phyloP scores from a whole-genome alignment of 2,797 vertebrate species.

The Eulemur mongoz region DNA sequence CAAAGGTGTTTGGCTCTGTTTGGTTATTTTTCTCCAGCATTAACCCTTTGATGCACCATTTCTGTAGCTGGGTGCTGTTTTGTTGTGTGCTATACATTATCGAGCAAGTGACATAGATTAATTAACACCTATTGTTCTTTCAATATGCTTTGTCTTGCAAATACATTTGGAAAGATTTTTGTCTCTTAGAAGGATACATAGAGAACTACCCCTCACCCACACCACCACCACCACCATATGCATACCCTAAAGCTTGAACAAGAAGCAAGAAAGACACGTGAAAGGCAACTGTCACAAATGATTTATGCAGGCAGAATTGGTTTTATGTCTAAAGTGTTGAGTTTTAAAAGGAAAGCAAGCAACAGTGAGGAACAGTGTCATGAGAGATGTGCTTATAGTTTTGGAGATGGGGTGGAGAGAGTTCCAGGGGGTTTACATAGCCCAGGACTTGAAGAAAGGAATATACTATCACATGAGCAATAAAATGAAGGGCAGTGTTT shows the following conservation, averaged over 20 bases:
- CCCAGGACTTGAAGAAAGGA: neutral
- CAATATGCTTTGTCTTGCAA: slow-evolving; percentile 69
- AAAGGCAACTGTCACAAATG: slow-evolving; percentile 62
- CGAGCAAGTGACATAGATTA: slow-evolving; percentile 64
- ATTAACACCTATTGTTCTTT: slow-evolving; percentile 61
- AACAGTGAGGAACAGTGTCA: slow-evolving; percentile 16
- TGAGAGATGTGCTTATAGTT: neutral
- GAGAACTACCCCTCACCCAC: neutral
- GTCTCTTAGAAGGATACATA: slow-evolving; percentile 58
- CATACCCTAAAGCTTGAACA: slow-evolving; percentile 50
- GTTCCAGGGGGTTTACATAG: neutral
- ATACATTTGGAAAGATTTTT: slow-evolving; percentile 65
- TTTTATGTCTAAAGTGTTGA: neutral
- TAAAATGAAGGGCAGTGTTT: neutral
- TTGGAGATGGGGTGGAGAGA: neutral
- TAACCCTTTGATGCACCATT: neutral
- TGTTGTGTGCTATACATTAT: slow-evolving; percentile 18
- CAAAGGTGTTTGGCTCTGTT: neutral
- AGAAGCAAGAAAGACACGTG: slow-evolving; percentile 65
- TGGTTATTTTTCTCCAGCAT: slow-evolving; percentile 46
- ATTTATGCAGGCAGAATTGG: slow-evolving; percentile 37
- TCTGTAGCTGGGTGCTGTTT: neutral
- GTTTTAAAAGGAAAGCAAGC: slow-evolving; percentile 63
- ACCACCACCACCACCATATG: neutral
- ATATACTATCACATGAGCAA: neutral